These are phyloP conservation scores for Watsonalla cultraria DNA, from an alignment of 2,888 invertebrate species.

Conservation along the genomic window DNA sequence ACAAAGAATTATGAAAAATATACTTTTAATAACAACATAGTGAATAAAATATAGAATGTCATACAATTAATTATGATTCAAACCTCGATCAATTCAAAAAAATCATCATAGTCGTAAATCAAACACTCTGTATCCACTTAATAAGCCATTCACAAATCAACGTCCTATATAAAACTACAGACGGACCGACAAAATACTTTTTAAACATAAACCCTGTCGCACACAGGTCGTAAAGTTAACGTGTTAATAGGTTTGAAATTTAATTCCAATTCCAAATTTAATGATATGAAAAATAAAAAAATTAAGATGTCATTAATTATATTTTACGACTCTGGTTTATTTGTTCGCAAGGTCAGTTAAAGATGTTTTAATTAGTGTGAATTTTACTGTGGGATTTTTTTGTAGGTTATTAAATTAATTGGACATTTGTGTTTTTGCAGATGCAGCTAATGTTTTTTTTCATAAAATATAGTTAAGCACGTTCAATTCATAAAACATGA, in stretches of 20 bases:
- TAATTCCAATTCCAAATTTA: background rate
- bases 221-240: constrained; percentile 10
- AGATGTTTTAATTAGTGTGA: background rate
- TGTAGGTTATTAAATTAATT: too few species aligned
- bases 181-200: constrained; percentile 19
- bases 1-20: background rate
- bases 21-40: too few species aligned
- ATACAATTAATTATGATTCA: constrained; percentile 3
- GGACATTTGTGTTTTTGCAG: too few species aligned
- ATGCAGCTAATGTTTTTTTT: too few species aligned
- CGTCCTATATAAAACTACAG: constrained; percentile 19
- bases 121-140: constrained; percentile 12
- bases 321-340: background rate
- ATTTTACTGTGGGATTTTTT: too few species aligned
- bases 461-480: too few species aligned
- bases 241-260: constrained; percentile 2
- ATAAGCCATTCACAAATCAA: constrained; percentile 16
- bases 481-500: too few species aligned
- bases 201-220: constrained; percentile 8
- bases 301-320: background rate
- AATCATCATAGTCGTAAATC: constrained; percentile 1
- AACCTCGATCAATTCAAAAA: constrained; percentile 1
- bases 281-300: background rate
- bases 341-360: background rate
- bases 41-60: too few species aligned